Base-by-base conservation (phyloP, 2,113 vertebrate genomes). In the Macaca nemestrina region DNA sequence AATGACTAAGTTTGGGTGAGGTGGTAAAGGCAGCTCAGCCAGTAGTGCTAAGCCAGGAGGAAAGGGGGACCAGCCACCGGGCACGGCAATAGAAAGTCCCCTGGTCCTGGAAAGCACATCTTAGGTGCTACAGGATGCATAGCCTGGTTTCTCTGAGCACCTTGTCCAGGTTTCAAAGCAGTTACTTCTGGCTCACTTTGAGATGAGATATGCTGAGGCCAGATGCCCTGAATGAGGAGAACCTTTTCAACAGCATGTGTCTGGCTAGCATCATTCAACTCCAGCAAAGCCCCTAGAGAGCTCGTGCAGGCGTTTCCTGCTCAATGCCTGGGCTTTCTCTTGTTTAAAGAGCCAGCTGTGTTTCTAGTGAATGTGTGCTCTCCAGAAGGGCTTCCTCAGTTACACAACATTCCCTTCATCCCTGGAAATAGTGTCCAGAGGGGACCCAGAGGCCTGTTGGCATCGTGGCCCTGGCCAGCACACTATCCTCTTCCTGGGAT, bases 211-310 rank as follows among this genome's bases (percentile, higher is more conserved):
- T 94, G 79, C 79, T 73, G 89, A 94, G 97, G 59, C 94, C 96
- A 98, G 97, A 98, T 97, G 97, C 95, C 95, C 90, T 96, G 92
- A 92, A 92, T 84, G 96, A 97, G 88, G 94, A 89, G 50, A 98
- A 68, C 82, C 97, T 98, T 93, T 98, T 93, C 43, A 96, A 91
- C 64, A 97, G 81, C 90, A 97, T 10, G 43, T 32, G 43, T 98
- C 98, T 98, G 98, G 96, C 92, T 91, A 97, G 88, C 93, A 95
- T 98, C 61, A 90, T 67, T 98, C 95, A 98, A 97, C 67, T 88
- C 96, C 82, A 97, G 94, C 93, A 93, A 97, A 97, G 78, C 83
- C 97, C 82, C 40, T 90, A 92, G 93, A 97, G 90, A 89, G 57
- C 17, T 38, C 2, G 10, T n/a, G 14, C n/a, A 82, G 59, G 8